phyloP scores from a whole-genome alignment of 1,140 invertebrate species.

The Chelonus insularis region DNA sequence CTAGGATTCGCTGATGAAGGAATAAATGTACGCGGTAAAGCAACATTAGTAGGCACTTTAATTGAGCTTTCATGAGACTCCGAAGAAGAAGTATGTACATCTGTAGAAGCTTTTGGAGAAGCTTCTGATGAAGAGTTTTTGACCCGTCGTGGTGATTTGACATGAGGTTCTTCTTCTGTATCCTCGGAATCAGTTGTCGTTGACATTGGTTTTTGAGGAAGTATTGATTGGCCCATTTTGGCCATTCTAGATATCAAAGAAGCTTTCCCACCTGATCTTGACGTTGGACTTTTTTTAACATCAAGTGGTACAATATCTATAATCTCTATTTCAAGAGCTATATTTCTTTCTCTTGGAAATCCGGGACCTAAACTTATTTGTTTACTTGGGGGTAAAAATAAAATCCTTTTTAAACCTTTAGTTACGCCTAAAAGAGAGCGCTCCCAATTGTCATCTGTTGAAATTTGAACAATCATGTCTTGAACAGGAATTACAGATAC shows the following conservation, averaged over 20 bases:
- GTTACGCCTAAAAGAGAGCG: conserved; percentile 38
- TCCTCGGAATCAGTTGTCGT: conserved; percentile 51
- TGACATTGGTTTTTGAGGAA: conserved; percentile 44
- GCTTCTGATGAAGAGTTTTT: conserved; percentile 14
- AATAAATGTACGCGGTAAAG: not conserved
- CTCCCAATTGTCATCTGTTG: conserved; percentile 50
- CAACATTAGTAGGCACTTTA: not conserved
- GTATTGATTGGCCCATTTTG: conserved; percentile 52
- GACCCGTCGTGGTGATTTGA: conserved; percentile 31
- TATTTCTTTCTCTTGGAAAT: conserved; percentile 49
- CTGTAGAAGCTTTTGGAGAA: conserved; percentile 13
- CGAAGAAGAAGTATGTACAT: not conserved
- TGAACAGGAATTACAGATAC: conserved; percentile 29
- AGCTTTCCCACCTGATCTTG: conserved; percentile 41
- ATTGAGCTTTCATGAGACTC: not conserved
- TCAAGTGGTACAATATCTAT: conserved; percentile 35
- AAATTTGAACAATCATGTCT: conserved; percentile 44
- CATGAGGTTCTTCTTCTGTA: conserved; percentile 45
- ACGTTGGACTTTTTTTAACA: conserved; percentile 10
- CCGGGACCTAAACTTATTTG: conserved; percentile 53
- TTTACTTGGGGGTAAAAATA: conserved; percentile 48
- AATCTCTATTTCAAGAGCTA: conserved; percentile 48
- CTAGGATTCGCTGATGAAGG: not conserved
- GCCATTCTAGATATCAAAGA: conserved; percentile 51
- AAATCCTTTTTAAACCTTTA: conserved; percentile 40